phyloP scores from a whole-genome alignment of 2,113 vertebrate genomes.

The Rhombomys opimus region DNA sequence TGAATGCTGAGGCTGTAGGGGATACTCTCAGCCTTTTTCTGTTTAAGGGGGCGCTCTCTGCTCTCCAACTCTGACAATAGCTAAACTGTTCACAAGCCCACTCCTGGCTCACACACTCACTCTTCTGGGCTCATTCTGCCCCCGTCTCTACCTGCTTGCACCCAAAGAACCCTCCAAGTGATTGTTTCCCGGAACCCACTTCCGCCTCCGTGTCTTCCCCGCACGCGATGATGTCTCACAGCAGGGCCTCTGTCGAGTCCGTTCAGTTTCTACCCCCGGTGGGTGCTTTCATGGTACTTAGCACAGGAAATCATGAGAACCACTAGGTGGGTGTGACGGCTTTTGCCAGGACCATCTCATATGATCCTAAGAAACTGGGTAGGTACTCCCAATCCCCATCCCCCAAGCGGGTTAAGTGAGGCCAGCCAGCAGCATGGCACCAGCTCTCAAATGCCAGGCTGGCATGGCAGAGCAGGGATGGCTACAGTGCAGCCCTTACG shows the following conservation, averaged over 20 bases:
- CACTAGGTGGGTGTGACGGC: neutral
- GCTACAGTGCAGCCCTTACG: too few species aligned
- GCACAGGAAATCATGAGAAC: neutral
- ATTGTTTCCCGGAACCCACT: neutral
- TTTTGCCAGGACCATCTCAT: neutral
- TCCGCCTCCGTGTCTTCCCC: slow-evolving; percentile 15
- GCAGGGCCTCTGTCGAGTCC: neutral
- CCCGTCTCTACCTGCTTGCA: neutral
- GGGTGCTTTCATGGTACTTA: neutral
- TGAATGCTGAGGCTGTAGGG: neutral
- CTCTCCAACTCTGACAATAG: neutral
- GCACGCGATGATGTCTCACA: fast-evolving
- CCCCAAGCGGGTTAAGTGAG: neutral
- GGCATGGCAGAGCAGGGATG: neutral
- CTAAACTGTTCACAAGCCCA: neutral
- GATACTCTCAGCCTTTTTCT: neutral
- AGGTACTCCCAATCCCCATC: neutral
- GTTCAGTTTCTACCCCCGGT: neutral
- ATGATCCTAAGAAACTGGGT: neutral
- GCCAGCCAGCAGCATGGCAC: neutral
- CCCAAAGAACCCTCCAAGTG: neutral
- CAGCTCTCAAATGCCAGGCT: neutral
- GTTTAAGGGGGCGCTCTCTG: neutral
- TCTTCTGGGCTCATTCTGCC: neutral
- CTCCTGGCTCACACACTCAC: neutral